A percentile compares a stretch with the other conserved stretches of the same genome.
phyloP scores from a whole-genome alignment of 1,140 invertebrate species.

The Panulirus ornatus region DNA sequence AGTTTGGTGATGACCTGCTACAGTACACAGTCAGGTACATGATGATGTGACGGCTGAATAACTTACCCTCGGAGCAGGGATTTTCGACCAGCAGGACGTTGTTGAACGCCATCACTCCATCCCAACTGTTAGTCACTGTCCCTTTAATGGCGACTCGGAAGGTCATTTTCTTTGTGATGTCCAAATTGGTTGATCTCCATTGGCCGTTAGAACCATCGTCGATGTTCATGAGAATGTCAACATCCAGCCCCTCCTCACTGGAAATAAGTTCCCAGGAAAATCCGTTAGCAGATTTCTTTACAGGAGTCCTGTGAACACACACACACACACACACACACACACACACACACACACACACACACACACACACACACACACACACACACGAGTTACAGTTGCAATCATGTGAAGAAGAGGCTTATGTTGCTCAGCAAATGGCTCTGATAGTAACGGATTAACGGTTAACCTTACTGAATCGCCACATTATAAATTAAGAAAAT shows the following conservation, averaged over 20 bases:
- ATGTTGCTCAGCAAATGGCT: too few relatives aligned
- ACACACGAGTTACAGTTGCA: too few relatives aligned
- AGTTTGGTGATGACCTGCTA: too few relatives aligned
- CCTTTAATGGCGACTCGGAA: slow-evolving; percentile 9
- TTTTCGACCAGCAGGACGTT: slow-evolving; percentile 16
- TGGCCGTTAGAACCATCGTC: neutral
- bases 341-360: too few relatives aligned
- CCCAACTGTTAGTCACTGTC: neutral
- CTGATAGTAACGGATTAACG: too few relatives aligned
- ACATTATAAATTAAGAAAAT: too few relatives aligned
- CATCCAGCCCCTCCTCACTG: neutral
- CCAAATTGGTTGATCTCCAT: slow-evolving; percentile 40
- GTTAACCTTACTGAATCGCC: too few relatives aligned
- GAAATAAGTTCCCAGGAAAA: neutral
- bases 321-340: too few relatives aligned
- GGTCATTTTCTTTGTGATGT: slow-evolving; percentile 8
- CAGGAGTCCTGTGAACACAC: too few relatives aligned
- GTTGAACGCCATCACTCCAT: slow-evolving; percentile 40
- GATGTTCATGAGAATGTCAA: slow-evolving; percentile 34
- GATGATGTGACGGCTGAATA: neutral
- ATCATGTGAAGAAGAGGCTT: too few relatives aligned
- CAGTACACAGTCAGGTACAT: neutral
- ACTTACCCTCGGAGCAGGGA: slow-evolving; percentile 43
- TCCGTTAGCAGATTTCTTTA: too few relatives aligned
- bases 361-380: too few relatives aligned